Evolutionary conservation across 2,888 invertebrate species (phyloP).

Genomic region (Lithophane socia): DNA sequence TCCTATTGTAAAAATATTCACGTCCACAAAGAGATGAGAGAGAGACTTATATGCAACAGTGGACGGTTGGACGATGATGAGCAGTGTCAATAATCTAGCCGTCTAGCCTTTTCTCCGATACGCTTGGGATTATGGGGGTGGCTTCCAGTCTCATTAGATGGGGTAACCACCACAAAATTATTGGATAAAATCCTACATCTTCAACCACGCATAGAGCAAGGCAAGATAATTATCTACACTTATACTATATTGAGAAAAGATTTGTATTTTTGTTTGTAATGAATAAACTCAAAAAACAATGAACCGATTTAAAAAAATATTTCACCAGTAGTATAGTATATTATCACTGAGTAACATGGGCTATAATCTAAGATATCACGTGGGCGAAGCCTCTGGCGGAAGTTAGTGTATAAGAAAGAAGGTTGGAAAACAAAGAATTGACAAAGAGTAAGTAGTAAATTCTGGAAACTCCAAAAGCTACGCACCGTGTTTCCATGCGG

Average conservation of each 20-base stretch:
- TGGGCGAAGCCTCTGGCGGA: too few relatives aligned
- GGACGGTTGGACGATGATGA: not conserved
- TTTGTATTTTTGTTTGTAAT: too few relatives aligned
- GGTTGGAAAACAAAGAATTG: not conserved
- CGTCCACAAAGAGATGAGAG: too few relatives aligned
- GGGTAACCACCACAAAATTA: not conserved
- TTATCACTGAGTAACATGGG: too few relatives aligned
- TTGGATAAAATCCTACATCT: not conserved
- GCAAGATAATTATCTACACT: not conserved
- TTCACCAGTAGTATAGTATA: too few relatives aligned
- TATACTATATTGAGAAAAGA: too few relatives aligned
- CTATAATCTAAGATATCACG: too few relatives aligned
- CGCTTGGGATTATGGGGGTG: not conserved
- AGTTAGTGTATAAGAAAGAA: not conserved
- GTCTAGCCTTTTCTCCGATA: not conserved
- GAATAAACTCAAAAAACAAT: too few relatives aligned
- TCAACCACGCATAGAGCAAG: not conserved
- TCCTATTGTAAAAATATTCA: not conserved
- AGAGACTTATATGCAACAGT: not conserved
- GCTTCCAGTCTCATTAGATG: not conserved
- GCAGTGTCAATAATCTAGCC: not conserved
- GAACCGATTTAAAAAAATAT: too few relatives aligned
- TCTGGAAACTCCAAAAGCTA: constrained; percentile 14
- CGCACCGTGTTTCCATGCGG: not conserved
- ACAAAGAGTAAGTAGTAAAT: not conserved